A percentile compares a stretch with the other conserved stretches of the same genome.
Evolutionary conservation across 2,113 vertebrate species (phyloP).

Genomic region (Antechinus flavipes): DNA sequence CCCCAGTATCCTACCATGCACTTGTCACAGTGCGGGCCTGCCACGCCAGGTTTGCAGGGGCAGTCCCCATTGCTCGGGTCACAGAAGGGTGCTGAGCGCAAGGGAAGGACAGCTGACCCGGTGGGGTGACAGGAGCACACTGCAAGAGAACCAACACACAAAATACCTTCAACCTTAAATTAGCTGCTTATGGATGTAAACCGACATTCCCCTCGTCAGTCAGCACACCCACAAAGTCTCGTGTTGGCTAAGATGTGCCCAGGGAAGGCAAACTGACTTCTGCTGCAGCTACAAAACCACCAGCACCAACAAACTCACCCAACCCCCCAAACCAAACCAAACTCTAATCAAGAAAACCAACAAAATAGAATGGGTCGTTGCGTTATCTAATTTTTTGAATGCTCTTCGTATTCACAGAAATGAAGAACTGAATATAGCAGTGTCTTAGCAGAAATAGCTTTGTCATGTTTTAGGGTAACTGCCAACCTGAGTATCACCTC

Average conservation of each 20-base stretch:
- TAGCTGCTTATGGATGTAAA: background rate
- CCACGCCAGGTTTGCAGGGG: slow-evolving; percentile 95
- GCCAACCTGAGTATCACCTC: background rate
- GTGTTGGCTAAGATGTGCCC: background rate
- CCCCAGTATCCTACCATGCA: slow-evolving; percentile 98
- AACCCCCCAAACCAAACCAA: background rate
- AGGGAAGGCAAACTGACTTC: slow-evolving; percentile 28
- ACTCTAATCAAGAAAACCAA: background rate
- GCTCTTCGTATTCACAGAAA: background rate
- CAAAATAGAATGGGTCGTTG: background rate
- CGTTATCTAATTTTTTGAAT: background rate
- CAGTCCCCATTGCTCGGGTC: slow-evolving; percentile 94
- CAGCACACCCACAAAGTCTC: background rate
- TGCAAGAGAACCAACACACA: slow-evolving; percentile 75
- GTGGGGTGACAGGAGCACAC: slow-evolving; percentile 93
- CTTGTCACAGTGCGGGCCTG: slow-evolving; percentile 91
- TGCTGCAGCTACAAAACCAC: background rate
- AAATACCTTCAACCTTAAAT: background rate
- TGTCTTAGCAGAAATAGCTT: background rate
- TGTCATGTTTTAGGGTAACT: background rate
- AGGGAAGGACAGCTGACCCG: slow-evolving; percentile 89
- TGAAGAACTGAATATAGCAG: background rate
- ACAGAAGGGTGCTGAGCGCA: slow-evolving; percentile 86
- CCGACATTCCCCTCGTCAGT: background rate
- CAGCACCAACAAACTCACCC: background rate